A percentile compares a stretch with the other conserved stretches of the same genome.
Evolutionary conservation across 2,113 vertebrate genomes (phyloP).

Genomic region (Paraplagusia blochii): DNA sequence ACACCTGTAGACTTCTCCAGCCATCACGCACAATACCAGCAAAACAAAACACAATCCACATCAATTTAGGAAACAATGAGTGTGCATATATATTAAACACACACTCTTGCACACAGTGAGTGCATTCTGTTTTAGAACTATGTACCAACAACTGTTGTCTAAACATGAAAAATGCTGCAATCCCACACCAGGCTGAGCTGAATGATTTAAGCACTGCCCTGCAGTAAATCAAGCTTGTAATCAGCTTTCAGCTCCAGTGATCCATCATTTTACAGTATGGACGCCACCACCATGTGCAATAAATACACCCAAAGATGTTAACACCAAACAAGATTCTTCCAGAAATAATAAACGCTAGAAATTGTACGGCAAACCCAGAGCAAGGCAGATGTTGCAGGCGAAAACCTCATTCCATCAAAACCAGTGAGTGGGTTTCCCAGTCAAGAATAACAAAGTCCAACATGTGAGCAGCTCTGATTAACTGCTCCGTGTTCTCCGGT

Average conservation of each 20-base stretch:
- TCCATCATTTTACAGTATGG: conserved; percentile 95
- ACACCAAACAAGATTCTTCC: conserved; percentile 91
- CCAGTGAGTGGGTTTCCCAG: conserved; percentile 63
- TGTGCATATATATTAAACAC: neutral
- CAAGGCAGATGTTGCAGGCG: conserved; percentile 63
- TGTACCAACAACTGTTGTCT: conserved; percentile 89
- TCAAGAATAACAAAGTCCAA: conserved; percentile 61
- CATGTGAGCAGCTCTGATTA: conserved; percentile 64
- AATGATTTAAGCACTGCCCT: conserved; percentile 98
- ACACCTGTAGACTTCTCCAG: conserved; percentile 93
- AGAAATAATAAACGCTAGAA: conserved; percentile 87
- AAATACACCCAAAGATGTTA: conserved; percentile 92
- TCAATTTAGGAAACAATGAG: conserved; percentile 47
- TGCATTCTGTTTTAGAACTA: conserved; percentile 68
- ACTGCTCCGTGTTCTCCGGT: conserved; percentile 37
- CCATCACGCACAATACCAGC: conserved; percentile 65
- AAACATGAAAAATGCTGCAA: conserved; percentile 93
- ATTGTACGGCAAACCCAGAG: conserved; percentile 61
- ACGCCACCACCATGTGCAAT: conserved; percentile 90
- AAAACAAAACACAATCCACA: conserved; percentile 37
- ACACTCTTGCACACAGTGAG: conserved; percentile 9
- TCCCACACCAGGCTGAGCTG: conserved; percentile 96
- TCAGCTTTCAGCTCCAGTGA: conserved; percentile 98
- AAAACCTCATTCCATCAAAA: conserved; percentile 69
- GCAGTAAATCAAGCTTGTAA: conserved; percentile 99